Evolutionary conservation across 2,113 vertebrate species (phyloP), one percentile per base, ranked within the genome.

Genomic region (Zapus hudsonius): DNA sequence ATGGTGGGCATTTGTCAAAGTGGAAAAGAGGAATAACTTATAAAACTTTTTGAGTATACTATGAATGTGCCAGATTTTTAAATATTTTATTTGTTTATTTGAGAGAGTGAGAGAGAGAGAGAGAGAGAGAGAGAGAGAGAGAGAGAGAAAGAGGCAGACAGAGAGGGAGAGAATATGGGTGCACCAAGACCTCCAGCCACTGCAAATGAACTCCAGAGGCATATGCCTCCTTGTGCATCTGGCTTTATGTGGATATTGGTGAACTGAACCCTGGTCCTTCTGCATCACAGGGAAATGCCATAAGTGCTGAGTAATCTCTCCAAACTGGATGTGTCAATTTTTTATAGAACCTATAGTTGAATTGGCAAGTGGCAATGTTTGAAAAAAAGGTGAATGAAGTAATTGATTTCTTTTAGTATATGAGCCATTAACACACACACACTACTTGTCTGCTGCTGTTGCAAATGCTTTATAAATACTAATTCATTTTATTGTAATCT

Each of bases 301-400:
- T n/a, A n/a, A n/a, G n/a, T n/a, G n/a, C n/a, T n/a, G n/a, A n/a
- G n/a, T n/a, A n/a, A n/a, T n/a, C n/a, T n/a, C n/a, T n/a, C n/a
- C n/a, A n/a, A n/a, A n/a, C n/a, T 79, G 20, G 75, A 44, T 55
- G 20, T 25, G 44, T 1, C 19, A 12, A 10, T 44, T 78, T 85
- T 78, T 57, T 87, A 44, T 61, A 55, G 59, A 0, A 59, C 15
- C 55, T 22, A 33, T 29, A 76, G 4, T 52, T 69, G 13, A 55
- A 47, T 0, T 94, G 33, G 2, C 27, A 79, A 93, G 29, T 17
- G 20, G 33, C 63, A 72, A 72, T 92, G 55, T 84, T 67, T 67
- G 52, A 75, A 92, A 86, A 75, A 92, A 86, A 59, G 17, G 19
- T 38, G 42, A 85, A 36, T 84, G 40, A 87, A 92, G 78, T 29